phyloP scores from a whole-genome alignment of 1,140 invertebrate species.

The Halictus rubicundus region DNA sequence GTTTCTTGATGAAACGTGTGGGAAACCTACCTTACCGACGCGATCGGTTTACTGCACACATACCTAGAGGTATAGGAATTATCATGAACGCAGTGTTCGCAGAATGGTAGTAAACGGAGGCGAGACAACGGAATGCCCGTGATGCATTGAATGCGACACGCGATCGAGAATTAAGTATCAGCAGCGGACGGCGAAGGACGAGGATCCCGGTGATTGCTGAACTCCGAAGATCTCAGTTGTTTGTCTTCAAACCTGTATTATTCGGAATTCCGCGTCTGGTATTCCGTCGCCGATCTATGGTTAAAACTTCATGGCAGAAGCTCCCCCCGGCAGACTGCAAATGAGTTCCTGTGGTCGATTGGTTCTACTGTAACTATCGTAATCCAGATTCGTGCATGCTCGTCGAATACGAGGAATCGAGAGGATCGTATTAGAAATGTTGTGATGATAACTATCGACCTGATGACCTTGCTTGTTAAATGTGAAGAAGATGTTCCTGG shows the following conservation, averaged over 20 bases:
- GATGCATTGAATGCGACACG: conserved; percentile 10
- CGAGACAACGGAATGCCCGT: neutral
- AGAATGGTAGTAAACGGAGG: no score
- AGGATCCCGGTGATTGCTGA: conserved; percentile 20
- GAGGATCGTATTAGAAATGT: neutral
- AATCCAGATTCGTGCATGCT: neutral
- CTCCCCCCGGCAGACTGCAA: neutral
- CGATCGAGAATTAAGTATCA: conserved; percentile 11
- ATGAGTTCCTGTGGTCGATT: neutral
- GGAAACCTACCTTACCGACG: no score
- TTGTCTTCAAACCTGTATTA: conserved; percentile 26
- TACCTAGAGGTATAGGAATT: no score
- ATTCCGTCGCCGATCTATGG: conserved; percentile 7
- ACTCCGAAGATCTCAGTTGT: conserved; percentile 18
- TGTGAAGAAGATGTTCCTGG: no score
- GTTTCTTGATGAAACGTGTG: no score
- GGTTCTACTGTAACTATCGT: no score
- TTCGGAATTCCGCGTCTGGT: conserved; percentile 15
- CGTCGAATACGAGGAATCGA: neutral
- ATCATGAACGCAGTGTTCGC: neutral
- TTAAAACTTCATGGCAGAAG: conserved; percentile 30
- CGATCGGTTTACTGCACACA: no score
- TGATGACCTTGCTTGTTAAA: no score
- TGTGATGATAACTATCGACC: neutral
- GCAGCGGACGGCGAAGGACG: neutral